Evolutionary conservation across 2,113 vertebrate genomes (phyloP).

Genomic region (Ptilorrhoa leucosticta): DNA sequence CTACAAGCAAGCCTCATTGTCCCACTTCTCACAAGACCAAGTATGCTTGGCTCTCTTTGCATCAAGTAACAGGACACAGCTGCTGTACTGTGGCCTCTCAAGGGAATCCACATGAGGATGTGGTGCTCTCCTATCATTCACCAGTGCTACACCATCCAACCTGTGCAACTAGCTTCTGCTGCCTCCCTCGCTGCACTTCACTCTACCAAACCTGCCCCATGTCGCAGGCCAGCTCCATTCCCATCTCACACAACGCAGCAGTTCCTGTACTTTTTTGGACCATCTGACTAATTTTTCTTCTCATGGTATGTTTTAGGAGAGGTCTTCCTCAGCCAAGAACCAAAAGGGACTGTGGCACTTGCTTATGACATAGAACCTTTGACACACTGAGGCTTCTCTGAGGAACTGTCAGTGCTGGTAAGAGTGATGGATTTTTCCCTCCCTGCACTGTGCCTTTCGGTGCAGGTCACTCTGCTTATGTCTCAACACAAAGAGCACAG

Average conservation of each 20-base stretch:
- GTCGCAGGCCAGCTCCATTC: background rate
- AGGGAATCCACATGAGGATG: background rate
- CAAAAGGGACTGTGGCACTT: background rate
- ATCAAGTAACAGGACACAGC: background rate
- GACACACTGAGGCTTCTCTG: background rate
- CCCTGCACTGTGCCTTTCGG: background rate
- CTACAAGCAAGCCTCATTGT: background rate
- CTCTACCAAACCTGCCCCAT: background rate
- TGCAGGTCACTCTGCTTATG: background rate
- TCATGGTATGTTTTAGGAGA: background rate
- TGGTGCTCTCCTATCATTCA: background rate
- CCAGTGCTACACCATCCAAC: background rate
- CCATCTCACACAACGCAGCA: background rate
- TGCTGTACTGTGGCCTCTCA: rapidly evolving
- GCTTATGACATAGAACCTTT: background rate
- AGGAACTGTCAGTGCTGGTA: background rate
- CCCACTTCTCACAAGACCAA: background rate
- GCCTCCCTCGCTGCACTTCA: background rate
- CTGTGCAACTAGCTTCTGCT: background rate
- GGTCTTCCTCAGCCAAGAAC: background rate
- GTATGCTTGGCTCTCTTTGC: background rate
- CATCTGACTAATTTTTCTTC: background rate
- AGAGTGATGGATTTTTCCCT: background rate
- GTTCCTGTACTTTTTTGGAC: background rate
- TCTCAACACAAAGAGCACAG: background rate